Conservation (phyloP, 1,140 invertebrate genomes). For the Pogonomyrmex barbatus region DNA sequence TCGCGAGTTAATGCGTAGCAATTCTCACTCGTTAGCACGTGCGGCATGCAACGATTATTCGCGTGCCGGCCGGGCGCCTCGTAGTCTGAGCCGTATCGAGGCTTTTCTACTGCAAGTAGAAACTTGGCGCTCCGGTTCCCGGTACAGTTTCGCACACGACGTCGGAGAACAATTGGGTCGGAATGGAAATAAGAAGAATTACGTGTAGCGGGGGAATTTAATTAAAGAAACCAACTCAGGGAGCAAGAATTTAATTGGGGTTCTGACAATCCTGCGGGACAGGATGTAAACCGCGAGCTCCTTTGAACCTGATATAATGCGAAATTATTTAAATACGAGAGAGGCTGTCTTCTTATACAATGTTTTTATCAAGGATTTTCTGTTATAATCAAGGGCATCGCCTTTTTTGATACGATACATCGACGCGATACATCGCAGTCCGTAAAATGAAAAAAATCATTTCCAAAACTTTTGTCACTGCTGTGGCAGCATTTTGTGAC, state of each 20-base stretch:
- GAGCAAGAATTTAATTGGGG: neutral
- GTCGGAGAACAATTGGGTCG: constrained; percentile 50
- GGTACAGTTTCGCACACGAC: constrained; percentile 22
- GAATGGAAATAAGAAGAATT: constrained; percentile 58
- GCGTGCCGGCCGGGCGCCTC: constrained; percentile 53
- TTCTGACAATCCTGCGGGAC: neutral
- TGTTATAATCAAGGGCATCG: neutral
- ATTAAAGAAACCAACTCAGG: constrained; percentile 31
- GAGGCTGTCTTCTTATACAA: neutral
- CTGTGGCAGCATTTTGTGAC: neutral
- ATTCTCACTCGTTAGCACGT: constrained; percentile 58
- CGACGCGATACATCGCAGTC: neutral
- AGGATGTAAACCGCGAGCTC: neutral
- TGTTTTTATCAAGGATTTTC: too few relatives aligned
- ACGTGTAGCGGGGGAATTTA: constrained; percentile 40
- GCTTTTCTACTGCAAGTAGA: constrained; percentile 51
- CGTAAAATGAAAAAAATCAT: constrained; percentile 12
- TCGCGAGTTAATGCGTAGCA: constrained; percentile 60
- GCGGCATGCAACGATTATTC: constrained; percentile 51
- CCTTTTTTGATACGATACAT: neutral
- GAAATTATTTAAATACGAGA: constrained; percentile 23
- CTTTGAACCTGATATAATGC: neutral
- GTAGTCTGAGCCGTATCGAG: constrained; percentile 47
- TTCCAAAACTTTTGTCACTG: neutral
- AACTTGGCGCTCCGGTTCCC: neutral